Evolutionary conservation across 2,888 invertebrate genomes (phyloP).

Genomic region (Nymphalis polychloros): DNA sequence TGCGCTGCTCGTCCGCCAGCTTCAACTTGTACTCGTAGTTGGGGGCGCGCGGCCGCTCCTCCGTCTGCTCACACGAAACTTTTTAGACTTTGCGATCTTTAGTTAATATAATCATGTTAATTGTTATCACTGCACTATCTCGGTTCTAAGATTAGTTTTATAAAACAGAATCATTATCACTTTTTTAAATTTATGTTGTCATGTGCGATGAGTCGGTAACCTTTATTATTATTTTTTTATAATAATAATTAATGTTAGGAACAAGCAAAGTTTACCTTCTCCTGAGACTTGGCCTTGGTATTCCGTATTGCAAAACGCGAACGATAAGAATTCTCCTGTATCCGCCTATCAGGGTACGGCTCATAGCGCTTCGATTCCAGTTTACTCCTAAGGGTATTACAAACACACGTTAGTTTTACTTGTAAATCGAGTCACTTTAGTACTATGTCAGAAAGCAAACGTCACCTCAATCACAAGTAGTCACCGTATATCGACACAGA

Average conservation of each 20-base stretch:
- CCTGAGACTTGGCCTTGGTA: constrained; percentile 27
- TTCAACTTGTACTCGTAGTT: constrained; percentile 78
- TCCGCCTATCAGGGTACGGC: constrained; percentile 47
- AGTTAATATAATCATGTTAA: too few relatives aligned
- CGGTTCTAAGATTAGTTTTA: too few relatives aligned
- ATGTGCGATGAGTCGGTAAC: too few relatives aligned
- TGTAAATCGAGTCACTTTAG: too few relatives aligned
- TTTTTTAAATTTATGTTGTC: too few relatives aligned
- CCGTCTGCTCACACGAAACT: not conserved
- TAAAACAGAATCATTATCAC: too few relatives aligned
- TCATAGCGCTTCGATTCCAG: constrained; percentile 45
- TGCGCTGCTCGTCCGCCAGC: constrained; percentile 72
- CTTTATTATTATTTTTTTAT: not conserved
- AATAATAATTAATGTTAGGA: not conserved
- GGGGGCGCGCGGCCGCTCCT: constrained; percentile 41
- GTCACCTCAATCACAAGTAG: too few relatives aligned
- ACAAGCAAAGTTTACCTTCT: constrained; percentile 38
- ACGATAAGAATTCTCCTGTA: constrained; percentile 39
- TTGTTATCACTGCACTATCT: too few relatives aligned
- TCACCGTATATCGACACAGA: too few relatives aligned
- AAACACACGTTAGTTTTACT: too few relatives aligned
- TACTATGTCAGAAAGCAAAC: too few relatives aligned
- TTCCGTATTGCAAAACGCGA: constrained; percentile 39
- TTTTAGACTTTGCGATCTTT: too few relatives aligned
- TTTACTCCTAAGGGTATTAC: constrained; percentile 24